Percentiles rank a stretch among this genome's conserved stretches.
phyloP scores from a whole-genome alignment of 1,140 invertebrate species.

The Chrysomallon squamiferum region DNA sequence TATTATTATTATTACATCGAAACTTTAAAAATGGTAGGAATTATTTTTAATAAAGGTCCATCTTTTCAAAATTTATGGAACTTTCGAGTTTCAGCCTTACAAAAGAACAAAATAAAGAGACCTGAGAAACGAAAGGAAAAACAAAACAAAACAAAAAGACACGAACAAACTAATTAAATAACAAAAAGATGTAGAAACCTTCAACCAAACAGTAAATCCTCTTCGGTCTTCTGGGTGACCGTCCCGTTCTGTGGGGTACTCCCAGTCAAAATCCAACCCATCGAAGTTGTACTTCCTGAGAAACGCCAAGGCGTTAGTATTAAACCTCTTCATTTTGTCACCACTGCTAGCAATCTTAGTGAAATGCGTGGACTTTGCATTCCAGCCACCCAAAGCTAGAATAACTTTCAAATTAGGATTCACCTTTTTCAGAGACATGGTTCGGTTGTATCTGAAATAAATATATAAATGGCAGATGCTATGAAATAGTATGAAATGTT shows the following conservation, averaged over 20 bases:
- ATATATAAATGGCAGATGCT: too few species aligned
- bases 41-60: too few species aligned
- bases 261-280: conserved; percentile 94
- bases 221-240: conserved; percentile 14
- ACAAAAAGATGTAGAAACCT: conserved; percentile 7
- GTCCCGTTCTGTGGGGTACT: conserved; percentile 73
- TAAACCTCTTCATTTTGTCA: conserved; percentile 15
- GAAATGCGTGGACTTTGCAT: conserved; percentile 75
- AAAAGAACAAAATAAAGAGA: too few species aligned
- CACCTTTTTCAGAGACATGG: conserved; percentile 80
- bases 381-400: conserved; percentile 87
- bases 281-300: conserved; percentile 81
- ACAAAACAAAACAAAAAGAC: too few species aligned
- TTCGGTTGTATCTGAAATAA: conserved; percentile 74
- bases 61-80: too few species aligned
- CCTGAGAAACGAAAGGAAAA: too few species aligned
- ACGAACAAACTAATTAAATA: too few species aligned
- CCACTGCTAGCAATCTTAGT: conserved; percentile 82
- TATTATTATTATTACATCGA: too few species aligned
- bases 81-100: too few species aligned
- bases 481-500: too few species aligned
- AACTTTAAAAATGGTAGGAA: too few species aligned
- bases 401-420: conserved; percentile 77
- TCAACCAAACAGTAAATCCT: conserved; percentile 19
- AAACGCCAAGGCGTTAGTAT: conserved; percentile 24